A percentile compares a stretch with the other conserved stretches of the same genome.
phyloP scores from a whole-genome alignment of 2,888 invertebrate genomes.

The Conus canariensis region DNA sequence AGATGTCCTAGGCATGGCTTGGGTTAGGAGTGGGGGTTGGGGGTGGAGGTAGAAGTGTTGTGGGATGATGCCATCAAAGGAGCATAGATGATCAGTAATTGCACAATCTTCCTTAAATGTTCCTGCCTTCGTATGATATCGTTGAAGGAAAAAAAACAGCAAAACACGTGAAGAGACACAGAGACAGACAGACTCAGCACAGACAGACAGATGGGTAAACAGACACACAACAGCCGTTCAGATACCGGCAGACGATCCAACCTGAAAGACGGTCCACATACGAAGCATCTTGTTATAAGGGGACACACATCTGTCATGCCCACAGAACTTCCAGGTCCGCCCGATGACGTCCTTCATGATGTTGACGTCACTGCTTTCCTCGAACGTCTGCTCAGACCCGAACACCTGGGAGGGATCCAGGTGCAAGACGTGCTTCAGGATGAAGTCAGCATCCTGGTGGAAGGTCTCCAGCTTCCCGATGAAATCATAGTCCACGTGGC shows the following conservation, averaged over 20 bases:
- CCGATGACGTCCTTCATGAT: conserved; percentile 4
- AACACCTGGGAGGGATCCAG: background rate
- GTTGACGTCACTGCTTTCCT: conserved; percentile 20
- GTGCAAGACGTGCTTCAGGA: background rate
- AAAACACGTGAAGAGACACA: background rate
- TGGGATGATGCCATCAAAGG: no score
- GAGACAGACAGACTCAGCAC: background rate
- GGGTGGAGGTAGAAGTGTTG: no score
- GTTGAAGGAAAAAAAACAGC: no score
- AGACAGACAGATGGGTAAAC: background rate
- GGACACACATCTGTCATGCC: background rate
- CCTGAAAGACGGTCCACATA: conserved; percentile 21
- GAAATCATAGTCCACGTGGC: conserved; percentile 13
- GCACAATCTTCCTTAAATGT: no score
- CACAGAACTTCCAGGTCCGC: background rate
- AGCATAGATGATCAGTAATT: no score
- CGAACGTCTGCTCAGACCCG: background rate
- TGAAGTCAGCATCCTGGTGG: conserved; percentile 6
- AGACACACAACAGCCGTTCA: background rate
- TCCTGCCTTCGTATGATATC: no score
- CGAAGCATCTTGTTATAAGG: background rate
- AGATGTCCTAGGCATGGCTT: no score
- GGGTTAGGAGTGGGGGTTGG: no score
- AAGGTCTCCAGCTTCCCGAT: conserved; percentile 33
- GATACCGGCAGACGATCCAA: background rate